phyloP scores from a whole-genome alignment of 2,797 vertebrate genomes.

The Decapterus maruadsi region DNA sequence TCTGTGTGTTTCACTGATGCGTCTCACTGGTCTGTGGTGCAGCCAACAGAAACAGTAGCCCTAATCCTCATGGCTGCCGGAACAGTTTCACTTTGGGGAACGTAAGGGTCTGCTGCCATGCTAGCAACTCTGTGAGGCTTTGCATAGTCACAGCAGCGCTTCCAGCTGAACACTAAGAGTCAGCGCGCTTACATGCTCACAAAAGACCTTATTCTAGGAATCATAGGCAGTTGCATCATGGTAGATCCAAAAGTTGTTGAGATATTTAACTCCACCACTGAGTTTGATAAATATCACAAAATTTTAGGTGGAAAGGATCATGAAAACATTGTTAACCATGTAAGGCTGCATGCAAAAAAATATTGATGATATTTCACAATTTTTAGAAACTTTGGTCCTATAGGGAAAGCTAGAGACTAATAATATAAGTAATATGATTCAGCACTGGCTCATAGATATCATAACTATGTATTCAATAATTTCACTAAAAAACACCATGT shows the following conservation, averaged over 20 bases:
- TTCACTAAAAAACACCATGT: not conserved
- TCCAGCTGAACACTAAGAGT: constrained; percentile 17
- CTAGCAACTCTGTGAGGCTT: not conserved
- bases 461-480: not conserved
- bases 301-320: no score
- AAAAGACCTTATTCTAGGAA: not conserved
- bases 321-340: not conserved
- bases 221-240: not conserved
- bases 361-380: not conserved
- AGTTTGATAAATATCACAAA: no score
- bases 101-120: not conserved
- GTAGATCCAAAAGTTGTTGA: not conserved
- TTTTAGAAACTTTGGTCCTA: not conserved
- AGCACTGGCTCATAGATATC: not conserved
- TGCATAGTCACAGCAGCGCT: not conserved
- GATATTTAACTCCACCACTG: not conserved
- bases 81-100: constrained; percentile 28
- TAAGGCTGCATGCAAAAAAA: not conserved
- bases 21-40: constrained; percentile 52
- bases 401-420: not conserved
- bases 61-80: constrained; percentile 39
- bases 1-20: constrained; percentile 55
- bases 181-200: constrained; percentile 4
- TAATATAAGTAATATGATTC: no score
- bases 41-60: constrained; percentile 43